Evolutionary conservation across 2,113 vertebrate species (phyloP), one percentile per base, ranked within the genome.

Genomic region (Leucoraja erinaceus): DNA sequence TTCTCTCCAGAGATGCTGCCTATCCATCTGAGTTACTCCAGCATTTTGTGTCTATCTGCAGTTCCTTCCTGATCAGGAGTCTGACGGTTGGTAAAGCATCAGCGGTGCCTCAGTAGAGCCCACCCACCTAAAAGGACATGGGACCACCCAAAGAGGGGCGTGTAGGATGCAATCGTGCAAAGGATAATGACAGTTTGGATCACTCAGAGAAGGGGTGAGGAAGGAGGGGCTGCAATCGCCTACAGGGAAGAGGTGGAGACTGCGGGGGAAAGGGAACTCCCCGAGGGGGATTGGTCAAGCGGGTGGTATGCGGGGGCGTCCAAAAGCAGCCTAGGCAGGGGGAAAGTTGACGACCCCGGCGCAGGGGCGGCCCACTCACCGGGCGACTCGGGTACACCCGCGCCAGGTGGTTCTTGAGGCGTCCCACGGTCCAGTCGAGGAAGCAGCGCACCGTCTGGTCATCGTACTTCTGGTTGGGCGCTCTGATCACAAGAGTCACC

Each of bases 401-500:
- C 33, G 98, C 96, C 79, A 99, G 98, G 94, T 99, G 98, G 70
- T 94, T 95, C 95, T 99, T 99, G 70, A 99, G 96, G 94, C 95
- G 97, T 96, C 97, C 98, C 95, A 99, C 98, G 0, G 98, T 99
- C 98, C 98, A 99, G 95, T 98, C 96, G 94, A 98, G 96, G 94
- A 97, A 98, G 95, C 98, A 99, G 96, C 95, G 97, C 93, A 99
- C 96, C 93, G 98, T 98, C 96, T 98, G 98, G 95, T 99, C 98
- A 90, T 97, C 96, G 95, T 98, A 98, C 33, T 98, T 99, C 96
- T 99, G 98, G 95, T 99, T 99, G 94, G 98, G 98, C 31, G 98
- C 97, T 94, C 98, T 98, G 93, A 99, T 98, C 95, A 99, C 95
- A 94, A 99, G 96, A 90, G 97, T 99, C 93, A 99, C 97, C 9